phyloP scores from a whole-genome alignment of 23 tunicate genomes.

The Trididemnum clinides region DNA sequence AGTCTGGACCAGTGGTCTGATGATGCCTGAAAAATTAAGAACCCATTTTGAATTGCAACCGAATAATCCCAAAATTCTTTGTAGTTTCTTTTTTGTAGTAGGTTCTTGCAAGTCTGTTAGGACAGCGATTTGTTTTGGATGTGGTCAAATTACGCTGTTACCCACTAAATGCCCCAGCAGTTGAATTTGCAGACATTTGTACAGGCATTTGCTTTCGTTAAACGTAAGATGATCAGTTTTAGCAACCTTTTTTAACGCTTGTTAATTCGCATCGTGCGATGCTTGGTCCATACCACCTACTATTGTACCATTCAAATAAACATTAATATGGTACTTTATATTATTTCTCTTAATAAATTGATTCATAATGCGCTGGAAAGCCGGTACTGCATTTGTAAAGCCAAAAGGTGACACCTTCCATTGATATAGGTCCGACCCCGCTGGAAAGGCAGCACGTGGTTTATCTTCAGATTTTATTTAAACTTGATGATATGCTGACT shows the following conservation, averaged over 20 bases:
- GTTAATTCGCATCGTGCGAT: slow-evolving; percentile 18
- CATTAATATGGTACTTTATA: neutral
- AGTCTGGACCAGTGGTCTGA: neutral
- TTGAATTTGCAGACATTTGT: neutral
- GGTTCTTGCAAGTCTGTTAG: neutral
- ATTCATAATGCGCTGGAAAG: neutral
- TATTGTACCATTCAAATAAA: slow-evolving; percentile 1
- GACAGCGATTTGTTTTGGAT: neutral
- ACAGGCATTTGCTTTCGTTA: neutral
- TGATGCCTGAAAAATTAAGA: neutral
- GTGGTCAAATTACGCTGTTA: neutral
- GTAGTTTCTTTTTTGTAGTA: neutral
- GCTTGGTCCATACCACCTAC: neutral
- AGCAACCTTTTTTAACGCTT: neutral
- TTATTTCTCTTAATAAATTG: neutral
- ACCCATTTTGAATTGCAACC: slow-evolving; percentile 2
- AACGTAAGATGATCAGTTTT: neutral
- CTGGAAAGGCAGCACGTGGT: neutral
- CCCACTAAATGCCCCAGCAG: slow-evolving; percentile 11
- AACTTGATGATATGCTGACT: slow-evolving; percentile 9
- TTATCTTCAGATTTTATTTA: neutral
- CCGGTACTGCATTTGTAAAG: slow-evolving; percentile 18
- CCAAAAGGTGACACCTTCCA: slow-evolving; percentile 4
- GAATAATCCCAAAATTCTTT: neutral
- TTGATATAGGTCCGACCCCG: neutral